Conservation (phyloP, 2,797 vertebrate genomes). For the Morus bassanus region DNA sequence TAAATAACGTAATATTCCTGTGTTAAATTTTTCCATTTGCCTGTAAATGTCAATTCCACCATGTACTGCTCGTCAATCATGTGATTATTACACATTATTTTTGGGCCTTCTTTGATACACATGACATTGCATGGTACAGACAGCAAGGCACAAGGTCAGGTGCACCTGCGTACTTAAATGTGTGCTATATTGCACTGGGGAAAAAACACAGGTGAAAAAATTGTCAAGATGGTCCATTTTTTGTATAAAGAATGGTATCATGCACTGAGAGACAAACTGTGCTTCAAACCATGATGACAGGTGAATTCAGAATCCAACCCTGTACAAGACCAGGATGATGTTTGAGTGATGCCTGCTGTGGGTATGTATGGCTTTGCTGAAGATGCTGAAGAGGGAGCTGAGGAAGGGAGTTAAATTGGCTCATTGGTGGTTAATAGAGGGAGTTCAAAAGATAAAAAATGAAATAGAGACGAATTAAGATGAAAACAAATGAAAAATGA, state of each 20-base stretch:
- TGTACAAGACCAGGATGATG: too few species aligned
- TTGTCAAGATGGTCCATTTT: not conserved
- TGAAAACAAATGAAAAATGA: not conserved
- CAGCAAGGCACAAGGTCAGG: not conserved
- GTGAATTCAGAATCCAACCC: not conserved
- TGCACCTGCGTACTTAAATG: not conserved
- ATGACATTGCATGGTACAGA: not conserved
- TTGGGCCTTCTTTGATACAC: not conserved
- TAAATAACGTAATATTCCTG: not conserved
- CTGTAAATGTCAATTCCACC: not conserved
- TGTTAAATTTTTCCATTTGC: conserved; percentile 33
- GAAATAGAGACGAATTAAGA: not conserved
- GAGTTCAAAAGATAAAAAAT: not conserved
- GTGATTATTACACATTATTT: not conserved
- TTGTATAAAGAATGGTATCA: not conserved
- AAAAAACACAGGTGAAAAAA: not conserved
- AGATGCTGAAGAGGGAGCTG: not conserved
- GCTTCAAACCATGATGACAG: not conserved
- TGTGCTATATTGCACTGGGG: not conserved
- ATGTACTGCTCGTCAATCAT: not conserved
- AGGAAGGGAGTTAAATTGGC: not conserved
- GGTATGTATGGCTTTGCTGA: not conserved
- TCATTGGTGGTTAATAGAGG: not conserved
- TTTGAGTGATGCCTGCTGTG: not conserved
- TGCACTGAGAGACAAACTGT: not conserved